Evolutionary conservation across 2,113 vertebrate genomes (phyloP).

Genomic region (Erythrocebus patas): DNA sequence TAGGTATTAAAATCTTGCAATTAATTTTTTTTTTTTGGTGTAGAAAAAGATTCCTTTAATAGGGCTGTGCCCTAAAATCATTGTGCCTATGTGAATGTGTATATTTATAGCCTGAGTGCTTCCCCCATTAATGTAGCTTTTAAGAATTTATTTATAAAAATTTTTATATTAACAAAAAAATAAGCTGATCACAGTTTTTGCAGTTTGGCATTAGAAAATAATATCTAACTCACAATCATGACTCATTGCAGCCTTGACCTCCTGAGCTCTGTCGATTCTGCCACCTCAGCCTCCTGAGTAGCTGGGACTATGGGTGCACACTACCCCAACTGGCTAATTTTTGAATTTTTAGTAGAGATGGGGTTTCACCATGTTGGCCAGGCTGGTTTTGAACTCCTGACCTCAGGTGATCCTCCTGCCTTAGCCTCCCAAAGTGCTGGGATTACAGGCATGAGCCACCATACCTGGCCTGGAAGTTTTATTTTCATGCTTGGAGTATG

Average conservation of each 20-base stretch:
- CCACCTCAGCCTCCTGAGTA: no score
- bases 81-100: not conserved
- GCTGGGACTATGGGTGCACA: no score
- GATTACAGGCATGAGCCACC: no score
- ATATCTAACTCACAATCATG: not conserved
- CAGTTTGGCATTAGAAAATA: not conserved
- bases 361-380: no score
- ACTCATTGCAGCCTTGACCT: no score
- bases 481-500: not conserved
- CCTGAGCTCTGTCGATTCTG: no score
- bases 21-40: not conserved
- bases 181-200: not conserved
- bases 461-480: not conserved
- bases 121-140: not conserved
- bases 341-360: no score
- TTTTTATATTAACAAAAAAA: slow-evolving; percentile 15
- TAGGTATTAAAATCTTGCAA: not conserved
- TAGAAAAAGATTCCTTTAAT: not conserved
- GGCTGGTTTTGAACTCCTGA: no score
- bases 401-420: no score
- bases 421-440: no score
- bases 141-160: not conserved
- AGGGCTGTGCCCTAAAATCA: not conserved
- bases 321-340: no score
- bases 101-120: not conserved